phyloP scores from a whole-genome alignment of 2,113 vertebrate genomes.

The Mus pahari region DNA sequence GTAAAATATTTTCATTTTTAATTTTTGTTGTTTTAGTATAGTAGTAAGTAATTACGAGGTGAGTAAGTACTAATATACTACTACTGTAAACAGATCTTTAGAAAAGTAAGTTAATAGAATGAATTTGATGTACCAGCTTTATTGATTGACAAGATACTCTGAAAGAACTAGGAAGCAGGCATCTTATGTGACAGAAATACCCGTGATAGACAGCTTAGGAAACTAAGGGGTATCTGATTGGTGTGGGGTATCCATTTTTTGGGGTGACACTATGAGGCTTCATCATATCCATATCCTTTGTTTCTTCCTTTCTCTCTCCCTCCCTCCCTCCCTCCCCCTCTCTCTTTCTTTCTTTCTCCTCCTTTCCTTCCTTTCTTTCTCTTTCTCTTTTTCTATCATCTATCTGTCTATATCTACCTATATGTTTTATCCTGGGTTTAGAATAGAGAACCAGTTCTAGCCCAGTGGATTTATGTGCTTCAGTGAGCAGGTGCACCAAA shows the following conservation, averaged over 20 bases:
- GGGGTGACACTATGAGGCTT: not conserved
- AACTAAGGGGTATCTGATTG: too few species aligned
- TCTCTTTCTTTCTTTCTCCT: too few species aligned
- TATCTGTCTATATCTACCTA: not conserved
- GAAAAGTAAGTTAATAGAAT: not conserved
- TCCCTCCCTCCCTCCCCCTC: too few species aligned
- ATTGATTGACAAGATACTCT: not conserved
- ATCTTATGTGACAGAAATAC: not conserved
- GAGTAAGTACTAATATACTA: not conserved
- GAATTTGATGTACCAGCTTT: not conserved
- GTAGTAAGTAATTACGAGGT: not conserved
- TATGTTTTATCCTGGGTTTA: not conserved
- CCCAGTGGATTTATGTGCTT: rapidly evolving
- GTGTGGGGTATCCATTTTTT: not conserved
- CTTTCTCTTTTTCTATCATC: not conserved
- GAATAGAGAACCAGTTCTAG: not conserved
- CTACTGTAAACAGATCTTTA: not conserved
- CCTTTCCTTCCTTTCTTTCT: not conserved
- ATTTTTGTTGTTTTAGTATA: not conserved
- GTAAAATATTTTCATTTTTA: not conserved
- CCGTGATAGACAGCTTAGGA: not conserved
- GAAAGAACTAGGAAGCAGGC: not conserved
- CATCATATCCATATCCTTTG: not conserved
- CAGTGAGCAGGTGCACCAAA: not conserved
- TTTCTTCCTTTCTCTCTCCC: rapidly evolving